Evolutionary conservation across 2,888 invertebrate species (phyloP).

Genomic region (Ophion costatus): DNA sequence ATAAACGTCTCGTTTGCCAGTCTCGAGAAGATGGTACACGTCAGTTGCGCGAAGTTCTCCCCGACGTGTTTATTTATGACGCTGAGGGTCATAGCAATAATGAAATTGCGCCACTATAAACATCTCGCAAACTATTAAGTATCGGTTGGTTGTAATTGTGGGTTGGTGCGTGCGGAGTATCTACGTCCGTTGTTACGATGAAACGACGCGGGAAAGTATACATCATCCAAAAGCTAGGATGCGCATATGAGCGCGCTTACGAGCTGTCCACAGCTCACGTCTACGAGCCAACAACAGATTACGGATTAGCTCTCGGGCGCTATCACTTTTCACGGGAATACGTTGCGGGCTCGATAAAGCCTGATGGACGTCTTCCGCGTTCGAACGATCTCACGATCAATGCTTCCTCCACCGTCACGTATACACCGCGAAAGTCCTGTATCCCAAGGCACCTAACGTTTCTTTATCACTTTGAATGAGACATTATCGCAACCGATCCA

Average conservation of each 20-base stretch:
- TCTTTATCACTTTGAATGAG: constrained; percentile 2
- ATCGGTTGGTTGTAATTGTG: constrained; percentile 44
- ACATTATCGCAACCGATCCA: constrained; percentile 3
- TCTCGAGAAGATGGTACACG: neutral
- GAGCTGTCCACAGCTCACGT: constrained; percentile 41
- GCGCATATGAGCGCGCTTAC: neutral
- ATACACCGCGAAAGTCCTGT: constrained; percentile 12
- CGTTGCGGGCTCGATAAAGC: constrained; percentile 34
- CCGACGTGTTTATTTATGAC: constrained; percentile 34
- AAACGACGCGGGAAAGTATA: constrained; percentile 51
- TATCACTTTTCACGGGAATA: constrained; percentile 50
- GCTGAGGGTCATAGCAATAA: constrained; percentile 33
- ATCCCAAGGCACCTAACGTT: constrained; percentile 6
- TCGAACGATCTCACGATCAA: constrained; percentile 54
- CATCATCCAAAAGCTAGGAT: constrained; percentile 41
- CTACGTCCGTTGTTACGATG: constrained; percentile 24
- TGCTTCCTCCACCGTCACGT: constrained; percentile 4
- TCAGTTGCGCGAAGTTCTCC: neutral
- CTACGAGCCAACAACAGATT: constrained; percentile 22
- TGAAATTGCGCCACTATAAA: constrained; percentile 31
- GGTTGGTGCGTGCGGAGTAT: constrained; percentile 49
- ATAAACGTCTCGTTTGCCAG: neutral
- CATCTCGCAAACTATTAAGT: constrained; percentile 35
- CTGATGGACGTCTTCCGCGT: constrained; percentile 49
- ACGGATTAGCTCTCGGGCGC: constrained; percentile 39